Conservation (phyloP, 2,113 vertebrate genomes). For the Vombatus ursinus region DNA sequence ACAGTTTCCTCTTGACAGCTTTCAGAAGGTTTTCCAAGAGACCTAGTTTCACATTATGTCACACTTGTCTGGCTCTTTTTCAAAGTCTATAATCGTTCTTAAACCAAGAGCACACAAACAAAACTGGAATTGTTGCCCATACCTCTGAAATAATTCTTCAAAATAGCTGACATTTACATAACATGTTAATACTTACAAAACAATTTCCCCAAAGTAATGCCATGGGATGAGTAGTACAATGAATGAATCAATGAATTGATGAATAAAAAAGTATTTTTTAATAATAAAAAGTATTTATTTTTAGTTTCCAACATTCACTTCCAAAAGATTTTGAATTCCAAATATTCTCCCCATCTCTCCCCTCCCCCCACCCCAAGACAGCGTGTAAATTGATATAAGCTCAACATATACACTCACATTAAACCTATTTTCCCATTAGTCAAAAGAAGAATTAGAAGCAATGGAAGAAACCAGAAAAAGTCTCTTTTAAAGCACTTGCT, state of each 20-base stretch:
- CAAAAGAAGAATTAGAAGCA: too few species aligned
- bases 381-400: too few species aligned
- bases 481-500: background rate
- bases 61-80: slow-evolving; percentile 80
- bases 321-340: too few species aligned
- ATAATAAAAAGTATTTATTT: too few species aligned
- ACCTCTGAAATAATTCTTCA: slow-evolving; percentile 78
- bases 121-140: slow-evolving; percentile 68
- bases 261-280: background rate
- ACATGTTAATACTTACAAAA: background rate
- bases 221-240: background rate
- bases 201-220: background rate
- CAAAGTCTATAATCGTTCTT: slow-evolving; percentile 79
- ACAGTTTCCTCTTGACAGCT: slow-evolving; percentile 68
- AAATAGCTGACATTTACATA: background rate
- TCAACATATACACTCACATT: too few species aligned
- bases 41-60: slow-evolving; percentile 80
- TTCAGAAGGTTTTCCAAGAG: slow-evolving; percentile 79
- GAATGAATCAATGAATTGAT: background rate
- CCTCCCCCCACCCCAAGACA: too few species aligned
- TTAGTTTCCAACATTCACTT: too few species aligned
- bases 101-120: slow-evolving; percentile 76
- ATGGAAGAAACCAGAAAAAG: too few species aligned
- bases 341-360: too few species aligned
- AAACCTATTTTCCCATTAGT: too few species aligned